Conservation (phyloP, 2,113 vertebrate species). For the Oxygymnocypris stewartii region DNA sequence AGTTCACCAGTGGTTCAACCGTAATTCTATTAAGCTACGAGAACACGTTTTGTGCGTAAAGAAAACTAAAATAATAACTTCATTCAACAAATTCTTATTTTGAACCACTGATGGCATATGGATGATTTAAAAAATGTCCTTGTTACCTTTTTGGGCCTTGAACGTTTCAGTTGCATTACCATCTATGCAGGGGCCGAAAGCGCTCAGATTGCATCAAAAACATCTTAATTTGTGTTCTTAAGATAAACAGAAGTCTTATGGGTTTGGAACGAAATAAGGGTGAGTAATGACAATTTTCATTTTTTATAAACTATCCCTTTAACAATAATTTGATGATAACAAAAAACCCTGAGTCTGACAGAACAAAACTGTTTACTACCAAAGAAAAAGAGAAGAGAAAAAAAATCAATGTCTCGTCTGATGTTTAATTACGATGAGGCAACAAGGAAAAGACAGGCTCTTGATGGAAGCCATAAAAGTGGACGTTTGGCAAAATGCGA, state of each 20-base stretch:
- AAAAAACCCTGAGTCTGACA: not conserved
- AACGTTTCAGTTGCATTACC: too few species aligned
- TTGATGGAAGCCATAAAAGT: slow-evolving; percentile 13
- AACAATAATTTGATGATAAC: not conserved
- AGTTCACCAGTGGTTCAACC: too few species aligned
- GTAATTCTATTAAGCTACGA: too few species aligned
- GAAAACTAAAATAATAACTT: too few species aligned
- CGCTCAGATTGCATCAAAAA: not conserved
- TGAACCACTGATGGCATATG: too few species aligned
- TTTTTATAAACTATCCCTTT: not conserved
- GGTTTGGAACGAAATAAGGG: not conserved
- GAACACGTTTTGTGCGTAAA: too few species aligned
- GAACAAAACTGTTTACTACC: not conserved
- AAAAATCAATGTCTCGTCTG: not conserved
- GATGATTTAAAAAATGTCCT: too few species aligned
- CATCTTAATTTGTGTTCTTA: not conserved
- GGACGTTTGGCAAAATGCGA: not conserved
- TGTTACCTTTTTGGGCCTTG: too few species aligned
- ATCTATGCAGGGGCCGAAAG: not conserved
- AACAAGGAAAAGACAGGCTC: not conserved
- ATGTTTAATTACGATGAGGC: not conserved
- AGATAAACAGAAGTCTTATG: not conserved
- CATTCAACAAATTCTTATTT: too few species aligned
- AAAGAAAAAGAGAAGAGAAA: not conserved
- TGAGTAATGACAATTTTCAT: not conserved